phyloP scores from a whole-genome alignment of 2,797 vertebrate genomes.

The Scarus forsteni region DNA sequence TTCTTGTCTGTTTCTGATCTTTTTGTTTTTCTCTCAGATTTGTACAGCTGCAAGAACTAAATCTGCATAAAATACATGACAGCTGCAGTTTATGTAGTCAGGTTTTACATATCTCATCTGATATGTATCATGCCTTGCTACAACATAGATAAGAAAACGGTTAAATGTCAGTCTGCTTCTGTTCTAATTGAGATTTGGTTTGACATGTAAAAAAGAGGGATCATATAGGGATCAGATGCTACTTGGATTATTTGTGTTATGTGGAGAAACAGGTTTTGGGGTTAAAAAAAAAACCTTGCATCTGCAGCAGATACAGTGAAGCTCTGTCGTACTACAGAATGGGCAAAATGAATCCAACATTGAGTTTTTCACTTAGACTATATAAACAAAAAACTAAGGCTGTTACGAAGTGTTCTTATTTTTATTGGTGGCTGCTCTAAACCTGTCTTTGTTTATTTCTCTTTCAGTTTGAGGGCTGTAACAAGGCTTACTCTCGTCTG shows the following conservation, averaged over 20 bases:
- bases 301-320: neutral
- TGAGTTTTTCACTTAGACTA: too few species aligned
- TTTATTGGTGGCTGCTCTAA: neutral
- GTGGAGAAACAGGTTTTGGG: too few species aligned
- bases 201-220: neutral
- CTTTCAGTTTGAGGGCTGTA: conserved; percentile 95
- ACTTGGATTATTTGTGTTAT: neutral
- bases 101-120: neutral
- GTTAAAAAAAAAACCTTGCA: too few species aligned
- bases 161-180: too few species aligned
- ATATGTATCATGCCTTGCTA: neutral
- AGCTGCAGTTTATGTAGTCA: neutral
- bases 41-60: neutral
- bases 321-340: neutral
- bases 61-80: neutral
- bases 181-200: neutral
- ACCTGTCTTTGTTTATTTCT: conserved; percentile 20
- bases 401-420: too few species aligned
- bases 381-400: too few species aligned
- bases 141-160: neutral
- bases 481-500: conserved; percentile 97
- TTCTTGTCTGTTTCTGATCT: neutral
- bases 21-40: neutral
- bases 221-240: neutral
- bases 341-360: too few species aligned